Base-by-base conservation (phyloP, 2,113 vertebrate species). In the Platysteira castanea region DNA sequence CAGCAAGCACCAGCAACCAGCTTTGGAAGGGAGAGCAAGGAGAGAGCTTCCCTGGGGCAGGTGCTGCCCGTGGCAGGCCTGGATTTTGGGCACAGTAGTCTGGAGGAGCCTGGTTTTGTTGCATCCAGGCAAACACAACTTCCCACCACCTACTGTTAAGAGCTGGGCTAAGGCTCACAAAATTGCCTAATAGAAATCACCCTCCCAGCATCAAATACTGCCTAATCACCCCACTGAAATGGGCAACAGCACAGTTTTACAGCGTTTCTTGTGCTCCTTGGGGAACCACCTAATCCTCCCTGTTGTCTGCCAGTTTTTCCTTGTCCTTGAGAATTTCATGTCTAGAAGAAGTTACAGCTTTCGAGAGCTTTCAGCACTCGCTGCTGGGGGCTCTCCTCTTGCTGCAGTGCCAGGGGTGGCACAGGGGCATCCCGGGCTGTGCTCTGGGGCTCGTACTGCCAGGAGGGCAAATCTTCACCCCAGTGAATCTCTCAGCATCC, bases 251-350 rank as follows among this genome's bases (percentile, higher is more conserved):
- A 64, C 41, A 31, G 16, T 87, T 92, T 95, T 67, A 64, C 71
- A 37, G 87, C 2, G 0, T 59, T 94, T 47, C 92, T 87, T 15
- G 35, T 1, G 31, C 56, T 93, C 95, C 93, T 91, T 17, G 75
- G 93, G 96, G 92, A 95, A 39, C 49, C 24, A 39, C 79, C 85
- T 96, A 93, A 96, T 93, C 90, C 92, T 95, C 83, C 85, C 56
- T 12, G 60, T 39, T 87, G 88, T 78, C 90, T 94, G 92, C 73
- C 52, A 57, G 68, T 80, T 96, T 92, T 88, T 5, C 37, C 95
- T 92, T 8, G 68, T 96, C 96, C 96, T 96, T 93, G 95, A 93
- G 86, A 92, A 71, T 95, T 95, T 54, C 47, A 4, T 1, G 0
- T 69, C 26, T 7, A 41, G 71, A 33, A 59, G 59, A 71, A 39